A percentile compares a stretch with the other conserved stretches of the same genome.
Conservation (phyloP, 2,797 vertebrate species). For the Tenualosa thibaudeaui region DNA sequence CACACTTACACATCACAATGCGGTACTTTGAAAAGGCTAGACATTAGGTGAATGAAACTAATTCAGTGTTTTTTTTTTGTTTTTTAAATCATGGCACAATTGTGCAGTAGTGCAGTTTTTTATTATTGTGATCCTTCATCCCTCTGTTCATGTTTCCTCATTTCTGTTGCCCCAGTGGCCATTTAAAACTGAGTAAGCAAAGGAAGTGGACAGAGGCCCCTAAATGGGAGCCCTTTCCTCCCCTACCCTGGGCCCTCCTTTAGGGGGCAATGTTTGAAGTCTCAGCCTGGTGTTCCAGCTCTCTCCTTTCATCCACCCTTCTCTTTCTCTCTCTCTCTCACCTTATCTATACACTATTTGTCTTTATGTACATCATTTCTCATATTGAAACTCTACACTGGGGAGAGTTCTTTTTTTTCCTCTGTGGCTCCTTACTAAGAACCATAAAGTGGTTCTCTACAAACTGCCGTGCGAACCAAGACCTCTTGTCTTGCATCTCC, state of each 20-base stretch:
- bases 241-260: slow-evolving; percentile 24
- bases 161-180: not conserved
- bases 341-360: not conserved
- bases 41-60: not conserved
- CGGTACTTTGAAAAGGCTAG: not conserved
- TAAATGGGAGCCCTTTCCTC: not conserved
- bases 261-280: not conserved
- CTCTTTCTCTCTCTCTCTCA: slow-evolving; percentile 47
- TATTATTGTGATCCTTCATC: not conserved
- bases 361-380: slow-evolving; percentile 26
- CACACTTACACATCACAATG: not conserved
- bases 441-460: not conserved
- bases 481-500: slow-evolving; percentile 3
- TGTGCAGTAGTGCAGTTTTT: too few relatives aligned
- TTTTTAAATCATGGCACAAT: too few relatives aligned
- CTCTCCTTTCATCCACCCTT: slow-evolving; percentile 27
- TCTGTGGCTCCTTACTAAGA: not conserved
- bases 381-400: not conserved
- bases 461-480: slow-evolving; percentile 1
- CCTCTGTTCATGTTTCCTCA: not conserved
- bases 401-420: slow-evolving; percentile 35
- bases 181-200: not conserved
- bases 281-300: not conserved
- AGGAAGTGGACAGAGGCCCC: not conserved
- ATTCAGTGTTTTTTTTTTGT: not conserved